These are phyloP conservation scores for Cyphomyrus plagiostoma DNA, from an alignment of 2,113 vertebrate species.

Conservation along the genomic window DNA sequence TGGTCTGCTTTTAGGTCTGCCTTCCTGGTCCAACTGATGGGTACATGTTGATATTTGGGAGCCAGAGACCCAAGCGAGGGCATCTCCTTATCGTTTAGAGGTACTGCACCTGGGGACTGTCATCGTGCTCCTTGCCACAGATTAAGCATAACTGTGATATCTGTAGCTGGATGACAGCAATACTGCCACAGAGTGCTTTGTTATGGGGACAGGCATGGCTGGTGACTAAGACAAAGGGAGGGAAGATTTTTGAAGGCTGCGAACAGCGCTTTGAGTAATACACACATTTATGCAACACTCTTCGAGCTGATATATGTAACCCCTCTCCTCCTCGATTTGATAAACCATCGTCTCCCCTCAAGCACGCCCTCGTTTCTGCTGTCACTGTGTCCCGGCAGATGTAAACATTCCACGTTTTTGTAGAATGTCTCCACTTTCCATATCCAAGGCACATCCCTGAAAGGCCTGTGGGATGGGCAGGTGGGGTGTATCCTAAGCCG, in stretches of 20 bases:
- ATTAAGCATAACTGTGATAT: not conserved
- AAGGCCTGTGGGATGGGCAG: conserved; percentile 36
- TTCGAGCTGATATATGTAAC: not conserved
- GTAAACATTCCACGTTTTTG: not conserved
- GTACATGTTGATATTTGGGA: not conserved
- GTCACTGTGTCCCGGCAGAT: not conserved
- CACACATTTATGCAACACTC: not conserved
- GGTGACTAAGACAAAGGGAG: not conserved
- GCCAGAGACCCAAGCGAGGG: not conserved
- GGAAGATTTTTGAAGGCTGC: not conserved
- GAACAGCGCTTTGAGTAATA: not conserved
- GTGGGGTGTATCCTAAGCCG: conserved; percentile 44
- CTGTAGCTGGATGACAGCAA: not conserved
- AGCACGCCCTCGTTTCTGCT: not conserved
- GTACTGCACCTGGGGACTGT: not conserved
- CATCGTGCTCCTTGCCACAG: not conserved
- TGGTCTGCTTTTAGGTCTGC: not conserved
- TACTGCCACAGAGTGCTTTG: not conserved
- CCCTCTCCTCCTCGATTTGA: not conserved
- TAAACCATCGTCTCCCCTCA: not conserved
- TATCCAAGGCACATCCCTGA: not conserved
- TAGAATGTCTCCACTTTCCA: not conserved
- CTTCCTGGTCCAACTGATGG: not conserved
- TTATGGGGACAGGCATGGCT: not conserved
- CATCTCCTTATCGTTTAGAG: not conserved